Evolutionary conservation across 1,140 invertebrate species (phyloP), one percentile per base, ranked within the genome.

Genomic region (Aphaenogaster ashmeadi): DNA sequence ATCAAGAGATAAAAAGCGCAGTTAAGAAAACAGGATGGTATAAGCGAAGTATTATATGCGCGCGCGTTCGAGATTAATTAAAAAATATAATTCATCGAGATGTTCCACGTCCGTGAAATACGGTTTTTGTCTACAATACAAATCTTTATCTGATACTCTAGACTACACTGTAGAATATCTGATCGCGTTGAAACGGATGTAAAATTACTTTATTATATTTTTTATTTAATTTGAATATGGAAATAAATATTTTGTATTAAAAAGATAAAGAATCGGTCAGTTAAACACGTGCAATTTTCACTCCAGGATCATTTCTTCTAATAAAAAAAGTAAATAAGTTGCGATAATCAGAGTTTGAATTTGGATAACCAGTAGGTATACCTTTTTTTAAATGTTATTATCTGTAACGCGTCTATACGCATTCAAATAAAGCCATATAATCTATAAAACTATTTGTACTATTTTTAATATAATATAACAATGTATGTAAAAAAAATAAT

Each of bases 11-110:
- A 84, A 60, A 60, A 60, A 21, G 9, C 15, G 66, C 44, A 74
- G 72, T 75, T 84, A 84, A 75, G 54, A 84, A 75, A 83, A 83
- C 80, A 83, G 41, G 27, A 62, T 0, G 27, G 27, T 60, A 72
- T 15, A 69, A 69, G 15, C 27, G 6, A 71, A 71, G 38, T 67
- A 80, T 71, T n/a, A 38, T 15, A 33, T 41, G 44, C 18, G 21
- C 27, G 41, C 18, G 27, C 7, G 4, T 27, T 74, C 7, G 6
- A 27, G 15, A 83, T n/a, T 47, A 74, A 74, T 47, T 47, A 33
- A 62, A 13, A 60, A 47, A 47, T 41, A 67, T 21, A 15, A 41
- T 44, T 44, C 15, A 6, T 9, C n/a, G 36, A 77, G 38, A 44
- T 18, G 5, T 38, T 64, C 7, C 1, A 38, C 33, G 27, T 8